Conservation (phyloP, 1,140 invertebrate species). For the Chionoecetes opilio region DNA sequence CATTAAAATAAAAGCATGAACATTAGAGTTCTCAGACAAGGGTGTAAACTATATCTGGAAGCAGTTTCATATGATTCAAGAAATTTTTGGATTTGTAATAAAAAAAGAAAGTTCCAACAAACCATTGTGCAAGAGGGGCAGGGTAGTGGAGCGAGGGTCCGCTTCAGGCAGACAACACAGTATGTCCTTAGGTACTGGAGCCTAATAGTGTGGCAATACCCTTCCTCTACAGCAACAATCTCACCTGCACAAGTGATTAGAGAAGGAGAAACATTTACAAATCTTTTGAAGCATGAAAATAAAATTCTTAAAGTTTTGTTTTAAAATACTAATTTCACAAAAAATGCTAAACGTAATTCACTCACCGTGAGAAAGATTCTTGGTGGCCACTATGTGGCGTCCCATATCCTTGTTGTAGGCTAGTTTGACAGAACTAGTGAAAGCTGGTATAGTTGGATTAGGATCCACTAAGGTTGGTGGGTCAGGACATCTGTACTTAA, state of each 20-base stretch:
- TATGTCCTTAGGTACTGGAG: background rate
- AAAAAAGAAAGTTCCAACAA: background rate
- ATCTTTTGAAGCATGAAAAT: too few relatives aligned
- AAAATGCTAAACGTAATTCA: too few relatives aligned
- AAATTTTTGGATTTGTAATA: too few relatives aligned
- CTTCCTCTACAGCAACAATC: background rate
- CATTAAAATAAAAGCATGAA: too few relatives aligned
- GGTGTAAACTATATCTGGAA: too few relatives aligned
- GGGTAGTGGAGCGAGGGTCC: background rate
- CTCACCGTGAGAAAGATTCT: background rate
- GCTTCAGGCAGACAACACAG: constrained; percentile 5
- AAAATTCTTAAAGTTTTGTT: too few relatives aligned
- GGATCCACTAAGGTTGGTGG: background rate
- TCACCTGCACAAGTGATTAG: background rate
- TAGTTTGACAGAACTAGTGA: background rate
- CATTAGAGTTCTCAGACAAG: too few relatives aligned
- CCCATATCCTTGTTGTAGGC: background rate
- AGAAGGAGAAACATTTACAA: too few relatives aligned
- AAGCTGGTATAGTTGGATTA: background rate
- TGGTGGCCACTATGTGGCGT: background rate
- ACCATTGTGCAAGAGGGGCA: background rate
- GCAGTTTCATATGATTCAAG: too few relatives aligned
- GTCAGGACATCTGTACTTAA: background rate
- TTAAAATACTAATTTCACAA: too few relatives aligned
- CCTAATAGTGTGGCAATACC: background rate